phyloP scores from a whole-genome alignment of 2,888 invertebrate species.

The Pollenia angustigena region DNA sequence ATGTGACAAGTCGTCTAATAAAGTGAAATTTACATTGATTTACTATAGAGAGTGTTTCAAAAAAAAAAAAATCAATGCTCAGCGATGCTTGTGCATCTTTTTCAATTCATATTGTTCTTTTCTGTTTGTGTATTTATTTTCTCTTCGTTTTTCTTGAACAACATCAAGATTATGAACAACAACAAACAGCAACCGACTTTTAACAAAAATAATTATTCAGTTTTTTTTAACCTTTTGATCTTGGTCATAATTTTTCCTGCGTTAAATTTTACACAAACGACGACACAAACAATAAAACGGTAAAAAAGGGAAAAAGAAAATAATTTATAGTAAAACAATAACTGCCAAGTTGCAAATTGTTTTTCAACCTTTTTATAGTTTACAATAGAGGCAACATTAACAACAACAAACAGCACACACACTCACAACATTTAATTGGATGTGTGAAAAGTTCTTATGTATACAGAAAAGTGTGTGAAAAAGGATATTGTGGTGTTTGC shows the following conservation, averaged over 20 bases:
- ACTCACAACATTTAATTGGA: background rate
- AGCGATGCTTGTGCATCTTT: background rate
- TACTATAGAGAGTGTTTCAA: no score
- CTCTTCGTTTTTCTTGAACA: conserved; percentile 11
- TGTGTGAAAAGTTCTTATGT: background rate
- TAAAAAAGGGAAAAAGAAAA: background rate
- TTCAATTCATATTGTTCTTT: background rate
- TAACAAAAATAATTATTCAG: conserved; percentile 51
- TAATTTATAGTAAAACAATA: conserved; percentile 54
- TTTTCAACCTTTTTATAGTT: conserved; percentile 55
- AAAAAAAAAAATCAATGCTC: conserved; percentile 3
- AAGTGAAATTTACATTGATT: no score
- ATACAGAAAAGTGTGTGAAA: background rate
- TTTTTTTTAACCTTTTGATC: conserved; percentile 64
- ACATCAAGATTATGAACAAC: conserved; percentile 13
- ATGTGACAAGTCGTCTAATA: no score
- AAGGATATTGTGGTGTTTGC: conserved; percentile 21
- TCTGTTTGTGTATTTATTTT: background rate
- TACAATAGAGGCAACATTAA: conserved; percentile 2
- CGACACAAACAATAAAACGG: background rate
- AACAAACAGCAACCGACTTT: conserved; percentile 26
- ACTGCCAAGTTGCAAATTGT: conserved; percentile 71
- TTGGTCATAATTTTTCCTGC: conserved; percentile 65
- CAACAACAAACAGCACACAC: background rate
- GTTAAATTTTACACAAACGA: conserved; percentile 27